These are phyloP conservation scores for Bombus huntii DNA, from an alignment of 1,140 invertebrate species.

Conservation along the genomic window DNA sequence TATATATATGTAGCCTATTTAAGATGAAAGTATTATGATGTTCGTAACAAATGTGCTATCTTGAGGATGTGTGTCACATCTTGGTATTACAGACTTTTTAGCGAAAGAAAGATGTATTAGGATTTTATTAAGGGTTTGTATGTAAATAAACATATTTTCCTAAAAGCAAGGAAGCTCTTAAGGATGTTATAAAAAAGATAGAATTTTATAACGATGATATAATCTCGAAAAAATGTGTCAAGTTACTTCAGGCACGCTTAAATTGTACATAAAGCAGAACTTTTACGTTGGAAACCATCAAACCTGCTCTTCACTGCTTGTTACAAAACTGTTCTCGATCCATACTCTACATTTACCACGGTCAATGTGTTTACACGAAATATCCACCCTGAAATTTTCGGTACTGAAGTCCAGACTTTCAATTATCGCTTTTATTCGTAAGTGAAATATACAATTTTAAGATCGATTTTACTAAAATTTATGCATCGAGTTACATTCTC, in stretches of 20 bases:
- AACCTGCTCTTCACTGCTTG: too few species aligned
- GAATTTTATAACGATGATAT: too few species aligned
- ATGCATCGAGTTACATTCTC: neutral
- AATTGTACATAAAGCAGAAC: neutral
- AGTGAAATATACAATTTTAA: neutral
- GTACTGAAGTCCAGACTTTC: neutral
- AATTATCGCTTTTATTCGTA: neutral
- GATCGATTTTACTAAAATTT: neutral
- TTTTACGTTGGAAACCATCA: too few species aligned
- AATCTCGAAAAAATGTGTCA: too few species aligned
- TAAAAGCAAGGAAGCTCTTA: too few species aligned
- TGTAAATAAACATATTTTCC: neutral
- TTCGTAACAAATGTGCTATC: neutral
- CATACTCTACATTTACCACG: neutral
- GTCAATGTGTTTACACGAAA: neutral
- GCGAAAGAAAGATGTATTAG: neutral
- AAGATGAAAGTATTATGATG: neutral
- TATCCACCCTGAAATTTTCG: neutral
- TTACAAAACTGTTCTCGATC: neutral
- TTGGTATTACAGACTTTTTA: neutral
- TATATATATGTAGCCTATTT: neutral
- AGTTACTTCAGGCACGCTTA: too few species aligned
- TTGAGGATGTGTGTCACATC: too few species aligned
- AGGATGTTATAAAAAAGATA: too few species aligned
- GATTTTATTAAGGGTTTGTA: neutral